A percentile compares a stretch with the other conserved stretches of the same genome.
Evolutionary conservation across 2,113 vertebrate genomes (phyloP).

Genomic region (Grallaria varia): DNA sequence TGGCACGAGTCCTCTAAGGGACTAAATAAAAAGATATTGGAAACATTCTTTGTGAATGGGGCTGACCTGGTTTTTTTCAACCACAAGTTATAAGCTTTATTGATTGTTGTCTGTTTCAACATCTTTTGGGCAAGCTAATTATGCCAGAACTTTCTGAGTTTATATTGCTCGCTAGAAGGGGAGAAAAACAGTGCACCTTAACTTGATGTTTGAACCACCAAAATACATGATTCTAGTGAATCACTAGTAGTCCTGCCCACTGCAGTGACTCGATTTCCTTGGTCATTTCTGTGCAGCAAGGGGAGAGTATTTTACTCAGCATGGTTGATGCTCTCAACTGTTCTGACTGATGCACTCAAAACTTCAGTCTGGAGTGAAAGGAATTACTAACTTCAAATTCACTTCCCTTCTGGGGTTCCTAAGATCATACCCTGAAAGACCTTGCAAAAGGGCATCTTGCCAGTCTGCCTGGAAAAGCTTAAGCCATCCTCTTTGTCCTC

Average conservation of each 20-base stretch:
- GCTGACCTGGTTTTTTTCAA: not conserved
- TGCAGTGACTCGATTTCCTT: not conserved
- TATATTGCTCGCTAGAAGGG: not conserved
- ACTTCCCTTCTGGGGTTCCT: not conserved
- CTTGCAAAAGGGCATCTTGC: conserved; percentile 49
- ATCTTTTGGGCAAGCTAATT: not conserved
- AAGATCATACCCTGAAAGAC: conserved; percentile 29
- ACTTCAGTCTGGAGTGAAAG: not conserved
- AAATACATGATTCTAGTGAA: not conserved
- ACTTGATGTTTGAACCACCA: not conserved
- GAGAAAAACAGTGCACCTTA: not conserved
- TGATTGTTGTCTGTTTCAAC: not conserved
- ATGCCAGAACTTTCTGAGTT: not conserved
- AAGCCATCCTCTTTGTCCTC: conserved; percentile 51
- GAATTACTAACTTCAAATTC: not conserved
- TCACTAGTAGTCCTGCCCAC: not conserved
- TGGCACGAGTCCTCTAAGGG: not conserved
- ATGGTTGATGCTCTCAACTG: not conserved
- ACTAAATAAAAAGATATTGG: not conserved
- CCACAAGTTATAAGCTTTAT: not conserved
- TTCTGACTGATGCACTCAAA: not conserved
- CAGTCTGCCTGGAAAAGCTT: conserved; percentile 53
- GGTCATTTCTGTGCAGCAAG: not conserved
- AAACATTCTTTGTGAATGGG: not conserved
- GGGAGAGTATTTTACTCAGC: not conserved